These are phyloP conservation scores for Lobophora halterata DNA, from an alignment of 2,888 invertebrate genomes.

Conservation along the genomic window DNA sequence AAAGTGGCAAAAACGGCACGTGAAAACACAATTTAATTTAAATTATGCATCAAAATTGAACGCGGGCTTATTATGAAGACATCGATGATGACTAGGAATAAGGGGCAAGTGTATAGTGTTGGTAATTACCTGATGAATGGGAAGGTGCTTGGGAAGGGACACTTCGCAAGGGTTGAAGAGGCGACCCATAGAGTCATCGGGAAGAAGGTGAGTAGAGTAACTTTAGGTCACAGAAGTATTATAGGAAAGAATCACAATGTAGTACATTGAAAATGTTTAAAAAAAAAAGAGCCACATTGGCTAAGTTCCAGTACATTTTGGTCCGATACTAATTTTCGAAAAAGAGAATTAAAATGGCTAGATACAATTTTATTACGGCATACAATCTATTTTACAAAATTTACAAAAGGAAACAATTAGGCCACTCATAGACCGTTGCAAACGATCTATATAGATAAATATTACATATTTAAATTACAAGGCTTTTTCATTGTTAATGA, in stretches of 20 bases:
- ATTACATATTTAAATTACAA: no score
- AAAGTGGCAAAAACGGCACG: constrained; percentile 16
- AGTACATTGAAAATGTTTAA: background rate
- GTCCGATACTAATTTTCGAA: no score
- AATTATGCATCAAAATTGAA: constrained; percentile 62
- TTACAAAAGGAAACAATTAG: no score
- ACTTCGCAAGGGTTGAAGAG: constrained; percentile 88
- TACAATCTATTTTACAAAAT: no score
- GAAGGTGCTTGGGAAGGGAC: constrained; percentile 86
- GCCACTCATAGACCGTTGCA: no score
- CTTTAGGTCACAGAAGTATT: background rate
- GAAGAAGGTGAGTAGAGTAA: constrained; percentile 80
- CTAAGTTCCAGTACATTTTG: no score
- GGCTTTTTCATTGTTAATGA: no score
- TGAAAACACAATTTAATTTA: constrained; percentile 29
- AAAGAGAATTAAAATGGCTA: no score
- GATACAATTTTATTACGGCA: no score
- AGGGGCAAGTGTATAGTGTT: constrained; percentile 78
- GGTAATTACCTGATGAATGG: constrained; percentile 88
- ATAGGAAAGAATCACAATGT: background rate
- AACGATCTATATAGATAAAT: no score
- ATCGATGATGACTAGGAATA: constrained; percentile 54
- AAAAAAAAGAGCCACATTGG: no score
- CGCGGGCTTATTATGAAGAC: constrained; percentile 48
- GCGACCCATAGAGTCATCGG: constrained; percentile 85